Base-by-base conservation (phyloP, 53 echinoderm and acorn worm species). In the Pentamera pediparva region DNA sequence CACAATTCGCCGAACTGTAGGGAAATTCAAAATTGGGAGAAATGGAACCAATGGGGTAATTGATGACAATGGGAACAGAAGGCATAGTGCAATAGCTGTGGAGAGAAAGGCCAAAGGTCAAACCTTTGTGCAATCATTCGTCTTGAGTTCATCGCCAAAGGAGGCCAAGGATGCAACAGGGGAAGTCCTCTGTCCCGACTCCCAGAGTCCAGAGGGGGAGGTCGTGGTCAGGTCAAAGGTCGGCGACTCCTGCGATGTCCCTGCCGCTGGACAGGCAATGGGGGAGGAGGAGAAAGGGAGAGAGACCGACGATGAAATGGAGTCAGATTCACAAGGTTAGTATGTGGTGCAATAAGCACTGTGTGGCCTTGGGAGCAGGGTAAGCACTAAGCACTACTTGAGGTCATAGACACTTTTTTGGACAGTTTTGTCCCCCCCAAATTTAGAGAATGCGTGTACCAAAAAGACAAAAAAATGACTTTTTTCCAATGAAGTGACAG, bases 181-280 rank as follows among this genome's bases (percentile, higher is more conserved):
- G 37, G 31, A 55, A 52, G 32, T 79, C 32, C 34, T 79, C 10
- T 82, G 82, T 35, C 37, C 50, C 50, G 82, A 82, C 38, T 82
- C 75, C 18, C 82, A 82, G 27, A 75, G 75, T 35, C 82, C 82
- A 61, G 82, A 56, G 17, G 32, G 29, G 3, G 30, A 41, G 2
- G 49, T n/a, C n/a, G 6, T 1, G 21, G 10, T 60, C 6, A 1
- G 31, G 61, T 1, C 7, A 60, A 60, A 32, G 8, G n/a, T n/a
- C n/a, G n/a, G n/a, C n/a, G n/a, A n/a, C n/a, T 32, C 31, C 35
- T 27, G 26, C 19, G 33, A 30, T 61, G 26, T 30, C 9, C 9
- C 17, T 34, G n/a, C 17, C 54, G 6, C 31, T 32, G 35, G 33
- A 6, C 10, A 61, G 35, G n/a, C n/a, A n/a, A n/a, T n/a, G n/a